Conservation (phyloP, 1,140 invertebrate species). For the Daktulosphaira vitifoliae region DNA sequence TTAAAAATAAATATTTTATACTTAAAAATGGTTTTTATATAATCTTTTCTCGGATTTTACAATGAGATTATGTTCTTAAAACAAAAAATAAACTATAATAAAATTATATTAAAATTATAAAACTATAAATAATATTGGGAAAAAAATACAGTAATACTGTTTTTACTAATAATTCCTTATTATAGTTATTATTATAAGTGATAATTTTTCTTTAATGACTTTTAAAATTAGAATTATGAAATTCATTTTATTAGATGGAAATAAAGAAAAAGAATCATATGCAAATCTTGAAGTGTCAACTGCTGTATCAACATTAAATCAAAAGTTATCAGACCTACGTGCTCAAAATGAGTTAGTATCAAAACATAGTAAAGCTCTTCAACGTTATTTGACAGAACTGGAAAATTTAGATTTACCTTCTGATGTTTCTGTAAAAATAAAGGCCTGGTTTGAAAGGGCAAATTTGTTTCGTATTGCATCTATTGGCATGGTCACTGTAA, state of each 20-base stretch:
- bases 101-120: too few species aligned
- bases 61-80: too few species aligned
- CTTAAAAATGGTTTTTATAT: too few species aligned
- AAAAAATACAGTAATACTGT: too few species aligned
- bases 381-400: constrained; percentile 73
- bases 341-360: constrained; percentile 66
- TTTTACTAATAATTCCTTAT: too few species aligned
- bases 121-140: too few species aligned
- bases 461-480: constrained; percentile 89
- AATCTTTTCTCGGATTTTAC: too few species aligned
- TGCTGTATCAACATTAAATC: constrained; percentile 7
- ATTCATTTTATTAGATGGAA: constrained; percentile 22
- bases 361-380: constrained; percentile 76
- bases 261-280: constrained; percentile 22
- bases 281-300: constrained; percentile 24
- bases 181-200: too few species aligned
- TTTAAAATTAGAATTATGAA: too few species aligned
- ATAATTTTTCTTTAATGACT: too few species aligned
- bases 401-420: constrained; percentile 58
- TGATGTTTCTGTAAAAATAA: constrained; percentile 54
- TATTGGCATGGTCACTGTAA: constrained; percentile 91
- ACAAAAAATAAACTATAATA: too few species aligned
- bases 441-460: constrained; percentile 78
- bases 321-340: constrained; percentile 9
- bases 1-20: too few species aligned